Base-by-base conservation (phyloP, 2,797 vertebrate genomes). In the Ptychadena robeensis region DNA sequence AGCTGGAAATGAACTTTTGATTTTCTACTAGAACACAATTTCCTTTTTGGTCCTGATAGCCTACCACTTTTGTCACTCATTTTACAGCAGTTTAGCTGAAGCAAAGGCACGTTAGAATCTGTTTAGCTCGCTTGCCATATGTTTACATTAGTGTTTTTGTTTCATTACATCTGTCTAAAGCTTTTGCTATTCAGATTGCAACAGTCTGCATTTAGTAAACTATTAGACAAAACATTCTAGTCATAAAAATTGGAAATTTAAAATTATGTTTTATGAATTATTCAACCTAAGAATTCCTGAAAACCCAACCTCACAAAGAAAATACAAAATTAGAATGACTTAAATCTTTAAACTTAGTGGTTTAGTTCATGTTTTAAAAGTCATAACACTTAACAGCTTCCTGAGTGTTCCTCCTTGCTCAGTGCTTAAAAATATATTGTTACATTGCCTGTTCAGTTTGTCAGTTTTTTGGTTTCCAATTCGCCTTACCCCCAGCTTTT, bases 1-100 rank as follows among this genome's bases (percentile, higher is more conserved):
- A 76, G 65, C 73, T 82, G 81, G 81, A 82, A 70, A 82, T 82
- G 70, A 82, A 77, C 67, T 82, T 82, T 66, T 82, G 74, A 82
- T 77, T 82, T 77, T 48, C 73, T 77, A 77, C 81, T 40, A 77
- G 37, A 77, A 67, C 35, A 70, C 53, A 75, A 53, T 77, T 82
- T 82, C 67, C 65, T 67, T 71, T 37, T 64, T 28, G 59, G 81
- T 31, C 73, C 57, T 14, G 63, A 77, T 69, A 82, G 57, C 57
- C 35, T 48, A 81, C 63, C 61, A 68, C 38, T 73, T 74, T 74
- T 81, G 71, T 81, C 71, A 74, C 30, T 59, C 44, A 69, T 68
- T 69, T 69, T 79, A 59, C 15, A 57, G 75, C 48, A 69, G 32
- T 27, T 78, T 78, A 67, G 35, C 25, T 61, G 22, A 38, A 68